A percentile compares a stretch with the other conserved stretches of the same genome.
Evolutionary conservation across 23 tunicate genomes (phyloP).

Genomic region (Trididemnum clinides): DNA sequence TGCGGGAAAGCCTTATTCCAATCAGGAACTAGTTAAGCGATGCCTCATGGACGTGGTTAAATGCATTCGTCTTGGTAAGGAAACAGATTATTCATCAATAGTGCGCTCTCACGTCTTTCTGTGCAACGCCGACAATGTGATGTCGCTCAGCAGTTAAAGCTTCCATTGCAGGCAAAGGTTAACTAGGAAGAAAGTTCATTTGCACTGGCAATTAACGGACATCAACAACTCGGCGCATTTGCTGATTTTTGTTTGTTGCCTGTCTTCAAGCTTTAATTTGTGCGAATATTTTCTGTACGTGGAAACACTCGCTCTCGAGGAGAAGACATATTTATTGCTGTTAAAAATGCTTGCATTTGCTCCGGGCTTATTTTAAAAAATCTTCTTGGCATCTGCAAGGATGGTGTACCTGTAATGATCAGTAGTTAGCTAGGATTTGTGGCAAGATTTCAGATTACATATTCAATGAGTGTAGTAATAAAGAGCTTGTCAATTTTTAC

Average conservation of each 20-base stretch:
- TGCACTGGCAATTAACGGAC: slow-evolving; percentile 9
- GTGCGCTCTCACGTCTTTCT: no score
- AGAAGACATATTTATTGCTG: slow-evolving; percentile 26
- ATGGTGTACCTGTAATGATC: slow-evolving; percentile 19
- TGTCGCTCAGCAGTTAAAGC: no score
- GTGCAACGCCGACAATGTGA: no score
- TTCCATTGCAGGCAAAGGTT: no score
- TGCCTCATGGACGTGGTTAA: no score
- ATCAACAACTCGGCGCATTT: no score
- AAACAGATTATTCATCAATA: no score
- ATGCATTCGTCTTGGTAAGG: no score
- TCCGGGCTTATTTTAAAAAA: not conserved
- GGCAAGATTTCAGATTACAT: slow-evolving; percentile 33
- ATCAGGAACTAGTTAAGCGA: no score
- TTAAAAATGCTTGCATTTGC: slow-evolving; percentile 17
- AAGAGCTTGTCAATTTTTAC: slow-evolving; percentile 18
- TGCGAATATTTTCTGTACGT: slow-evolving; percentile 13
- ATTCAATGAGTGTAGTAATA: slow-evolving; percentile 1
- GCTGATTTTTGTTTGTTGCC: slow-evolving; percentile 17
- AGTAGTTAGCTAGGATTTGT: slow-evolving; percentile 28
- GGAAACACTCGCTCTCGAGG: slow-evolving; percentile 34
- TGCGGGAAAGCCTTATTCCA: no score
- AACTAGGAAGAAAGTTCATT: no score
- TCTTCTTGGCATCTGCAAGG: slow-evolving; percentile 26
- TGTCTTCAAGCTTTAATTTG: not conserved